phyloP scores from a whole-genome alignment of 2,888 invertebrate genomes.

The Nephrotoma flavescens region DNA sequence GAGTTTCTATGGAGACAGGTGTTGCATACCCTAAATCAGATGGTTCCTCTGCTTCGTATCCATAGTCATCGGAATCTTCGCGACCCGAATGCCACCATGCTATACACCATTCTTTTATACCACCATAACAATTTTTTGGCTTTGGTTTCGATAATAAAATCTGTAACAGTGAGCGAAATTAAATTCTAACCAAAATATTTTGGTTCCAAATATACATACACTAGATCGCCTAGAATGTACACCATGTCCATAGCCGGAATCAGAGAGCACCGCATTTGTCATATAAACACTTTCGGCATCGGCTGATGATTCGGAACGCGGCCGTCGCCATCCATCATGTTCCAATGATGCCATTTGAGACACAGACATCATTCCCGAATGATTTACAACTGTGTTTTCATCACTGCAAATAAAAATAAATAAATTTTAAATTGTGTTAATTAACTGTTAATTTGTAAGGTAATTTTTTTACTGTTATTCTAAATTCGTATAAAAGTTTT shows the following conservation, averaged over 20 bases:
- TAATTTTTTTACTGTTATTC: background rate
- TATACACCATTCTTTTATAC: constrained; percentile 63
- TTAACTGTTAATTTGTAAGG: background rate
- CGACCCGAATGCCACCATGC: constrained; percentile 86
- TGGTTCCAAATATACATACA: constrained; percentile 21
- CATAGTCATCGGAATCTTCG: constrained; percentile 65
- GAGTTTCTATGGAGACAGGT: constrained; percentile 73
- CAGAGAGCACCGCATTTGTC: constrained; percentile 29
- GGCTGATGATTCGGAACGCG: constrained; percentile 65
- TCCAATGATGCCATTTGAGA: constrained; percentile 33
- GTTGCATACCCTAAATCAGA: constrained; percentile 66
- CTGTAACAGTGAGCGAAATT: background rate
- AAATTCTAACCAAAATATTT: background rate
- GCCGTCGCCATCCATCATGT: constrained; percentile 52
- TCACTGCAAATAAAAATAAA: constrained; percentile 44
- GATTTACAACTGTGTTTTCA: constrained; percentile 51
- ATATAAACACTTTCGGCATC: constrained; percentile 60
- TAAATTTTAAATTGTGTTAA: background rate
- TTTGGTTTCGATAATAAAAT: constrained; percentile 15
- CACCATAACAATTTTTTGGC: constrained; percentile 27
- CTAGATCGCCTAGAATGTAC: constrained; percentile 31
- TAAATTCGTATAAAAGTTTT: background rate
- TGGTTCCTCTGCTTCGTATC: constrained; percentile 54
- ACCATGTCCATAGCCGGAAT: constrained; percentile 25
- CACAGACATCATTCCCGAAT: constrained; percentile 28